Conservation (phyloP, 2,888 invertebrate genomes). For the Chesias legatella region DNA sequence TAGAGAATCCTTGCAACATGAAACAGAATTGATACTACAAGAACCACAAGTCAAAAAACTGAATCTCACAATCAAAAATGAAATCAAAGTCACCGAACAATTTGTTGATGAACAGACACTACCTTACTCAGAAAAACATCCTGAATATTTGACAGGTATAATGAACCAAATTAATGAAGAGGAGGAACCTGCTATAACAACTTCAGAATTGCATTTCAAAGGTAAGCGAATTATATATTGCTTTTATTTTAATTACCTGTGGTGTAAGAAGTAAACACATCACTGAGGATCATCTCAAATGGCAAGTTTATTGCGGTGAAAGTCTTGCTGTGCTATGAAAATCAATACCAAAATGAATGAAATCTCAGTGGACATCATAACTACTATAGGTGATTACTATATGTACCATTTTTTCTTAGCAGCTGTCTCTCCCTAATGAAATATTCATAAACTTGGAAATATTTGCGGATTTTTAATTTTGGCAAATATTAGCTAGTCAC, state of each 20-base stretch:
- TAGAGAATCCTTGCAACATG: slow-evolving; percentile 56
- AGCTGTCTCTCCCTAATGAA: no score
- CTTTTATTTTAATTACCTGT: no score
- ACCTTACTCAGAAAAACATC: slow-evolving; percentile 39
- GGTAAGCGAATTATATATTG: slow-evolving; percentile 42
- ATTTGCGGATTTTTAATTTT: no score
- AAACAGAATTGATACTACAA: slow-evolving; percentile 51
- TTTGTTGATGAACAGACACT: slow-evolving; percentile 55
- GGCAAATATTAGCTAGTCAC: no score
- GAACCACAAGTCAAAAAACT: slow-evolving; percentile 49
- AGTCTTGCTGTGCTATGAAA: no score
- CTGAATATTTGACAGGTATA: slow-evolving; percentile 44
- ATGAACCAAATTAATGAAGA: slow-evolving; percentile 39
- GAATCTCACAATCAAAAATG: slow-evolving; percentile 50
- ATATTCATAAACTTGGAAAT: no score
- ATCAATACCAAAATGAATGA: no score
- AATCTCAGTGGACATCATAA: no score
- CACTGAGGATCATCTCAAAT: slow-evolving; percentile 1
- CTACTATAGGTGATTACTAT: no score
- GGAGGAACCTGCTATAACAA: slow-evolving; percentile 45
- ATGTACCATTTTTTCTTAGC: no score
- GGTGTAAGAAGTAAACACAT: no score
- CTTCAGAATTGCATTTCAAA: slow-evolving; percentile 47
- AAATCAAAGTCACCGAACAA: slow-evolving; percentile 53
- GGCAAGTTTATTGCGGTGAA: no score